phyloP scores from a whole-genome alignment of 2,888 invertebrate genomes.

The Cephus pygmeus region DNA sequence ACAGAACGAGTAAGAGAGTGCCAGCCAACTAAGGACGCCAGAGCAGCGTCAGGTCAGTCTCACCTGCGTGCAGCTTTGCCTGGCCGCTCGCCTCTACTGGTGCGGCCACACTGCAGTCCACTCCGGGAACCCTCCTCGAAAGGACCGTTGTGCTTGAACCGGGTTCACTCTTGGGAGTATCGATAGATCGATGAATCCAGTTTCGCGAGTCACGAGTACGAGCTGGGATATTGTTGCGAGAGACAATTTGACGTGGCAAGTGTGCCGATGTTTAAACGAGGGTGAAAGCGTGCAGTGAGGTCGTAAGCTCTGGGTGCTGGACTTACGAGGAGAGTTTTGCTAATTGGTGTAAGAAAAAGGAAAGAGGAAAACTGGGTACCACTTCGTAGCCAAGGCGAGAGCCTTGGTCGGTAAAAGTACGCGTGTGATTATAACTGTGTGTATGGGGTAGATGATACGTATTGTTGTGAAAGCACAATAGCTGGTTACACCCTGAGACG shows the following conservation, averaged over 20 bases:
- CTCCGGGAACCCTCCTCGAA: slow-evolving; percentile 22
- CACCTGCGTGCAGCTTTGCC: slow-evolving; percentile 43
- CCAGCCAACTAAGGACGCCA: slow-evolving; percentile 18
- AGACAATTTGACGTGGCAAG: neutral
- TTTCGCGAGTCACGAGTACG: neutral
- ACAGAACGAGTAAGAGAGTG: neutral
- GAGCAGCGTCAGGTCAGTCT: slow-evolving; percentile 39
- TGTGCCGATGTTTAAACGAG: neutral
- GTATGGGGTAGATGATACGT: neutral
- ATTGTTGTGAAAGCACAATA: neutral
- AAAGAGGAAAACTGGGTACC: neutral
- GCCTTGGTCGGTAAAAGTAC: neutral
- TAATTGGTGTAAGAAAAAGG: neutral
- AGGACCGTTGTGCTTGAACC: slow-evolving; percentile 1
- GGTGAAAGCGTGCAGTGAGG: neutral
- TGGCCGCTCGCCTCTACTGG: slow-evolving; percentile 17
- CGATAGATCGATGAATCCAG: neutral
- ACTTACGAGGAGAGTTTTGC: neutral
- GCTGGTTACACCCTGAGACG: neutral
- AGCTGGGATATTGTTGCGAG: neutral
- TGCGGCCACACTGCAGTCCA: slow-evolving; percentile 30
- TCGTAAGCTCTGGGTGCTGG: neutral
- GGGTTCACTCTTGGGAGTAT: neutral
- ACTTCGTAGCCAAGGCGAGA: neutral
- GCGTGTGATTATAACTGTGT: neutral